Conservation (phyloP, 1,140 invertebrate genomes). For the Eueides isabella region DNA sequence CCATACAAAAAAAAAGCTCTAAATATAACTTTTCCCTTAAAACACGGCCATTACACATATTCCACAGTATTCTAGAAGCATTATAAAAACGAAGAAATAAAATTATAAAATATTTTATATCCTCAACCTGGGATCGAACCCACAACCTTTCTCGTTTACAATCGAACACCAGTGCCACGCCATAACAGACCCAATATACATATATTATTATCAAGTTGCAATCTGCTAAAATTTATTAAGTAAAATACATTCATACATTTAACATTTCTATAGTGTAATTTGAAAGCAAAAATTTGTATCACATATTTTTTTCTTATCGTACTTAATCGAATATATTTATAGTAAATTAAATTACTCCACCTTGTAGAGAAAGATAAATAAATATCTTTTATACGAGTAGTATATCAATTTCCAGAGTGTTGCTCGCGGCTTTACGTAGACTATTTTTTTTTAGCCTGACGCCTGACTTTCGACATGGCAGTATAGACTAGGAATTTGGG, state of each 20-base stretch:
- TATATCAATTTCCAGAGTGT: background rate
- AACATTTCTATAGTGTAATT: background rate
- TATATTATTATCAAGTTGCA: background rate
- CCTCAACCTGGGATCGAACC: too few species aligned
- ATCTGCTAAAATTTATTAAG: slow-evolving; percentile 1
- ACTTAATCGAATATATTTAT: background rate
- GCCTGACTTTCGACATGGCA: too few species aligned
- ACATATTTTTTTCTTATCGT: background rate
- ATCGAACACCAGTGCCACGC: too few species aligned
- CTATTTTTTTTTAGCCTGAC: background rate
- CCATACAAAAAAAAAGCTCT: too few species aligned
- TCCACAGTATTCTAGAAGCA: too few species aligned
- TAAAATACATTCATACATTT: background rate
- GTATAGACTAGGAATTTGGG: too few species aligned
- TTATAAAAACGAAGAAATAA: too few species aligned
- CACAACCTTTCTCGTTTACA: too few species aligned
- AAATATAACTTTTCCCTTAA: too few species aligned
- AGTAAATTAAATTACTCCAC: background rate
- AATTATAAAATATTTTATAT: too few species aligned
- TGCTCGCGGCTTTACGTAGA: background rate
- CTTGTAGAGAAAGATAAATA: background rate
- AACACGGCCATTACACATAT: too few species aligned
- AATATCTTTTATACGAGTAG: slow-evolving; percentile 2
- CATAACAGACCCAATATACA: too few species aligned
- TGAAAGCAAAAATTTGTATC: background rate